Conservation (phyloP, 2,113 vertebrate species). For the Zosterops japonicus region DNA sequence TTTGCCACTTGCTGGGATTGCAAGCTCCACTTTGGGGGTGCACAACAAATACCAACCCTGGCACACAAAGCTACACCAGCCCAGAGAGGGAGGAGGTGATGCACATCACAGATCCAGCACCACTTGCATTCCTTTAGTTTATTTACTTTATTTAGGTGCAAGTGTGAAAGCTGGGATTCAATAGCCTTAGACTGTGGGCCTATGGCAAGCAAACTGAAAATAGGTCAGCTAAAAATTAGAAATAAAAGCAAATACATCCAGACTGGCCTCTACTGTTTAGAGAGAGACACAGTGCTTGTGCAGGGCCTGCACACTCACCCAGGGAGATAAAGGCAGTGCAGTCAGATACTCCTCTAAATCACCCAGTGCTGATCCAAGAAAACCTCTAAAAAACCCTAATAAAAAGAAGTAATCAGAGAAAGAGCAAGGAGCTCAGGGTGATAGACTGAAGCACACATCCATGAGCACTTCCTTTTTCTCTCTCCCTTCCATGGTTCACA, state of each 20-base stretch:
- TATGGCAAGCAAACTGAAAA: not conserved
- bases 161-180: not conserved
- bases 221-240: not conserved
- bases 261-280: not conserved
- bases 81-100: not conserved
- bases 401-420: not conserved
- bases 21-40: not conserved
- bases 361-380: not conserved
- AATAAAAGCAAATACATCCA: not conserved
- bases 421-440: not conserved
- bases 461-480: not conserved
- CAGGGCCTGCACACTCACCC: not conserved
- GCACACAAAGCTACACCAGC: not conserved
- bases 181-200: not conserved
- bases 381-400: not conserved
- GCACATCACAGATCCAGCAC: not conserved
- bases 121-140: not conserved
- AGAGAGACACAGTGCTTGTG: accelerated
- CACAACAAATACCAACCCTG: not conserved
- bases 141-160: not conserved
- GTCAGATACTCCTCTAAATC: slow-evolving; percentile 5
- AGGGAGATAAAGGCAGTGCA: not conserved
- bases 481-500: not conserved
- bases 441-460: not conserved
- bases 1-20: not conserved